phyloP scores from a whole-genome alignment of 2,888 invertebrate species.

The Nomada fabriciana region DNA sequence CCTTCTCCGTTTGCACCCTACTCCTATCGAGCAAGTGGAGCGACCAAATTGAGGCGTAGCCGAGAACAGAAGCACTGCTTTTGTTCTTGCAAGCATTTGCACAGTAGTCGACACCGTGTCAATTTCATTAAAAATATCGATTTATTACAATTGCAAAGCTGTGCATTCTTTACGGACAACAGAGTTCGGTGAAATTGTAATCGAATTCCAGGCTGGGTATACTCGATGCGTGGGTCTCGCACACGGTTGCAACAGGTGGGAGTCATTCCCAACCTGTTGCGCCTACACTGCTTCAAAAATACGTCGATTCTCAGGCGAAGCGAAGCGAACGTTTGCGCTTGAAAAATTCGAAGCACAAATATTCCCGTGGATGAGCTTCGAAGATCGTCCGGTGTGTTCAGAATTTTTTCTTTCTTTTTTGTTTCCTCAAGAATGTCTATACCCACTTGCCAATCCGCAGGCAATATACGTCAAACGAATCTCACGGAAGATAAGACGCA shows the following conservation, averaged over 20 bases:
- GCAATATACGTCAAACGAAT: neutral
- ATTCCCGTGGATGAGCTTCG: neutral
- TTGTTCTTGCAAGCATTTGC: too few relatives aligned
- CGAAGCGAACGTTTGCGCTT: slow-evolving; percentile 18
- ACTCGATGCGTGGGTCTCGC: slow-evolving; percentile 67
- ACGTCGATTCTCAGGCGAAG: slow-evolving; percentile 29
- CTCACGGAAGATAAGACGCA: slow-evolving; percentile 18
- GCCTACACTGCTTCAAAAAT: slow-evolving; percentile 65
- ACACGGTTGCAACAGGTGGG: slow-evolving; percentile 75
- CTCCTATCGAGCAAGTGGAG: neutral
- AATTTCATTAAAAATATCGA: neutral
- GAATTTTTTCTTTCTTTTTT: neutral
- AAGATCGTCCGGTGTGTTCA: neutral
- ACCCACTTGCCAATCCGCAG: too few relatives aligned
- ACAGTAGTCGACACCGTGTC: neutral
- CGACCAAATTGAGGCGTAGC: too few relatives aligned
- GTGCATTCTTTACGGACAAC: neutral
- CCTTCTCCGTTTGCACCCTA: neutral
- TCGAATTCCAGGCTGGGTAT: slow-evolving; percentile 59
- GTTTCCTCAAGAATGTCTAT: too few relatives aligned
- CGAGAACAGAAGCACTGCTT: too few relatives aligned
- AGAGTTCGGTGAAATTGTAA: slow-evolving; percentile 58
- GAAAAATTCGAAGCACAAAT: neutral
- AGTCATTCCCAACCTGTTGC: slow-evolving; percentile 75
- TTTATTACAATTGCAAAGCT: neutral